Conservation (phyloP, 2,888 invertebrate genomes). For the Drosophila tripunctata region DNA sequence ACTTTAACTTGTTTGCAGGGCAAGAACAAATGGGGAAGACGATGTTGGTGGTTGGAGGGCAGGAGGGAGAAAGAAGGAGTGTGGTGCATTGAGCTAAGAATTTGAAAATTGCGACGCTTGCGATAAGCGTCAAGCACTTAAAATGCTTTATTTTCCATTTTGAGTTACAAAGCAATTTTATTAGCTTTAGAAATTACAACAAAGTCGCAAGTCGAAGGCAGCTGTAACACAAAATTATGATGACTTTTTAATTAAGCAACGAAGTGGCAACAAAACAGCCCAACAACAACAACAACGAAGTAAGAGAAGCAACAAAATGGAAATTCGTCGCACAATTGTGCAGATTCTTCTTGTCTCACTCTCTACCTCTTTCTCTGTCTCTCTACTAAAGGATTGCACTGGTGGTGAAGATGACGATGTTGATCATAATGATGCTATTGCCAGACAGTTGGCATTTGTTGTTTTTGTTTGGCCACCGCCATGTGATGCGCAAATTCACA, state of each 20-base stretch:
- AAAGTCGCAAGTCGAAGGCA: conserved; percentile 62
- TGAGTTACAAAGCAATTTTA: conserved; percentile 75
- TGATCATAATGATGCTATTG: conserved; percentile 17
- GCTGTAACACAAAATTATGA: conserved; percentile 76
- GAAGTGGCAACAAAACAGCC: conserved; percentile 48
- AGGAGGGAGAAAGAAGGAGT: not conserved
- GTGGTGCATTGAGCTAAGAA: conserved; percentile 53
- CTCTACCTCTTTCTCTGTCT: no score
- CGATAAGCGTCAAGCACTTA: conserved; percentile 74
- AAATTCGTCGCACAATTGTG: conserved; percentile 56
- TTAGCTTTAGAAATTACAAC: conserved; percentile 78
- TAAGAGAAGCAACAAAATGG: conserved; percentile 20
- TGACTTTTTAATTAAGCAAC: conserved; percentile 78
- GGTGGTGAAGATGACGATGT: conserved; percentile 16
- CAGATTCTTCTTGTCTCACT: no score
- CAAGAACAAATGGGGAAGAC: not conserved
- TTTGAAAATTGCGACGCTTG: conserved; percentile 63
- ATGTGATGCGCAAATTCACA: conserved; percentile 75
- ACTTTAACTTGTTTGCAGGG: conserved; percentile 56
- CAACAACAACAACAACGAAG: conserved; percentile 22
- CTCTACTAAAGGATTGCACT: not conserved
- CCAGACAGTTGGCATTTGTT: conserved; percentile 63
- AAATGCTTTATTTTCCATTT: conserved; percentile 76
- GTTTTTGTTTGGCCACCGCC: conserved; percentile 67
- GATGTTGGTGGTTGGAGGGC: not conserved